These are phyloP conservation scores for Anhinga rufa DNA, from an alignment of 2,113 vertebrate species.

Conservation along the genomic window DNA sequence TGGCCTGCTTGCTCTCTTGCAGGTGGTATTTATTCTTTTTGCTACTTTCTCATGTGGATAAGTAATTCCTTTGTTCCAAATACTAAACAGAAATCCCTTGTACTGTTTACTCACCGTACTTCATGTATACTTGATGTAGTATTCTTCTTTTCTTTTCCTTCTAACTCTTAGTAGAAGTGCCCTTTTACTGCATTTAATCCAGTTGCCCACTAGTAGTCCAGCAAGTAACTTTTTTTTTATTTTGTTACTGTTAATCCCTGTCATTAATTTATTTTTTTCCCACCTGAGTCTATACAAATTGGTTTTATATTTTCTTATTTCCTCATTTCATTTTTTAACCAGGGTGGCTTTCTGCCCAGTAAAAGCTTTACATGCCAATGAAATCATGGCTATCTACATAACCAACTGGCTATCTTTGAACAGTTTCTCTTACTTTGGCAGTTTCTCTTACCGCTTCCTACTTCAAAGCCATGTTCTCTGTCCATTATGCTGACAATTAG, in stretches of 20 bases:
- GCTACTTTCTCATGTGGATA: background rate
- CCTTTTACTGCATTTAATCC: background rate
- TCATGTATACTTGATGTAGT: background rate
- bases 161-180: background rate
- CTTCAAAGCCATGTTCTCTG: background rate
- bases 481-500: conserved; percentile 35
- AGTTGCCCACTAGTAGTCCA: background rate
- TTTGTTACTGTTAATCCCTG: background rate
- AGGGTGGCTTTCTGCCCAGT: background rate
- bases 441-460: background rate
- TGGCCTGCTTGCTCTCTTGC: background rate
- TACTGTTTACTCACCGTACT: background rate
- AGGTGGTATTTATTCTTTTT: background rate
- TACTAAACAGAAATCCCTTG: background rate
- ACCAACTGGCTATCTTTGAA: background rate
- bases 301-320: background rate
- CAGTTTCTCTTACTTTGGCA: background rate
- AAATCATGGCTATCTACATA: background rate
- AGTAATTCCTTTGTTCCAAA: background rate
- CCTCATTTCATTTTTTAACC: background rate
- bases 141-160: background rate
- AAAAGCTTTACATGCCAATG: conserved; percentile 8
- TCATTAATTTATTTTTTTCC: conserved; percentile 5
- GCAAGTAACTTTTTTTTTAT: background rate
- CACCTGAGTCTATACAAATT: background rate